Evolutionary conservation across 2,797 vertebrate species (phyloP).

Genomic region (Anniella stebbinsi): DNA sequence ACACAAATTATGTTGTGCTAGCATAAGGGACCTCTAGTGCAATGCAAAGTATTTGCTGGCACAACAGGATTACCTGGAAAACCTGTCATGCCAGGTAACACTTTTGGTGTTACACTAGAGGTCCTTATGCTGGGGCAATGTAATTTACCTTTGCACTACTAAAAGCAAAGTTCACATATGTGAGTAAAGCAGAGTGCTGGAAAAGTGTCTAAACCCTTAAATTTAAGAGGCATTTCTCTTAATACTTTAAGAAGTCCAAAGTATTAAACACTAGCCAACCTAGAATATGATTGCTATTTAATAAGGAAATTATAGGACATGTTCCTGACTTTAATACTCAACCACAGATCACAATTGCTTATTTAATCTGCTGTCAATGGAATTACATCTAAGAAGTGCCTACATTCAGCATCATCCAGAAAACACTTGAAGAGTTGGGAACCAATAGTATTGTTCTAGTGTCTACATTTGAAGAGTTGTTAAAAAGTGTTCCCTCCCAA

Average conservation of each 20-base stretch:
- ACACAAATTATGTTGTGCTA: no score
- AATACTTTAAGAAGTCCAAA: no score
- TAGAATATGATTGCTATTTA: neutral
- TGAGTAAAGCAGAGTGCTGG: no score
- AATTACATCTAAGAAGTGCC: neutral
- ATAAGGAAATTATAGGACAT: neutral
- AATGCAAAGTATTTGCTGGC: no score
- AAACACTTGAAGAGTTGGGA: neutral
- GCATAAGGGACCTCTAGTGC: no score
- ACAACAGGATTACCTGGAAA: no score
- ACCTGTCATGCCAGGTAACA: no score
- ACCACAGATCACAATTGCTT: neutral
- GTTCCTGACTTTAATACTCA: neutral
- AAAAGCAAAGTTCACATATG: neutral
- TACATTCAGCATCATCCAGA: neutral
- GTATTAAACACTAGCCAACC: neutral
- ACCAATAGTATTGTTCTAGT: neutral
- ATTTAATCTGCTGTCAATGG: neutral
- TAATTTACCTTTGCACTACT: no score
- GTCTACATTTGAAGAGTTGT: neutral
- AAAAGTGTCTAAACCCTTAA: neutral
- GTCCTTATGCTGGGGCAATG: no score
- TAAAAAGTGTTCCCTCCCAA: neutral
- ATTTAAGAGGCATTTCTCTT: neutral
- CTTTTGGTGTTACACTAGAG: no score